phyloP scores from a whole-genome alignment of 2,888 invertebrate genomes.

The Cylloceria caligata region DNA sequence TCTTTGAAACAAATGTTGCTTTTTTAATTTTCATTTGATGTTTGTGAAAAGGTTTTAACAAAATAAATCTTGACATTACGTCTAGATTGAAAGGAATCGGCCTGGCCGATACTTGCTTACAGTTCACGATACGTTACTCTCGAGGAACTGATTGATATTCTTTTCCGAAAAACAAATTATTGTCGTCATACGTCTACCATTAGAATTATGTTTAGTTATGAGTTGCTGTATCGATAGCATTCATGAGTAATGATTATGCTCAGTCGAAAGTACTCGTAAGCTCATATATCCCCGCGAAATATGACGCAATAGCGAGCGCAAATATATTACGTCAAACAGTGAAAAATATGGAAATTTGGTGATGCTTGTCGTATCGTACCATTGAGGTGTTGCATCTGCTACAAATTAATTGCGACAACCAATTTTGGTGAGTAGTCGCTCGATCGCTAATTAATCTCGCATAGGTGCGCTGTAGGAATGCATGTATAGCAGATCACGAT shows the following conservation, averaged over 20 bases:
- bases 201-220: slow-evolving; percentile 6
- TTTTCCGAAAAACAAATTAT: not conserved
- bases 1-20: too few species aligned
- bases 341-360: slow-evolving; percentile 73
- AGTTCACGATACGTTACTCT: too few species aligned
- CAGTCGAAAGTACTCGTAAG: slow-evolving; percentile 52
- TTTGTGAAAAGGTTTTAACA: too few species aligned
- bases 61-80: too few species aligned
- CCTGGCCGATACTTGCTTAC: too few species aligned
- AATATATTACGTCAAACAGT: slow-evolving; percentile 70
- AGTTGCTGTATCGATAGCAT: slow-evolving; percentile 25
- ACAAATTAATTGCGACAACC: slow-evolving; percentile 66
- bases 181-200: not conserved
- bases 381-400: slow-evolving; percentile 62
- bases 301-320: slow-evolving; percentile 71
- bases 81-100: too few species aligned
- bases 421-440: slow-evolving; percentile 52
- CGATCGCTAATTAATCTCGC: slow-evolving; percentile 49
- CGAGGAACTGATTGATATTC: too few species aligned
- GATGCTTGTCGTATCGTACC: slow-evolving; percentile 69
- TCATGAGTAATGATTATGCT: slow-evolving; percentile 74
- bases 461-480: slow-evolving; percentile 9
- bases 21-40: too few species aligned
- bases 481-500: slow-evolving; percentile 4
- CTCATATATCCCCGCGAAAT: slow-evolving; percentile 66